These are phyloP conservation scores for Myodes glareolus DNA, from an alignment of 2,113 vertebrate species.

Conservation along the genomic window DNA sequence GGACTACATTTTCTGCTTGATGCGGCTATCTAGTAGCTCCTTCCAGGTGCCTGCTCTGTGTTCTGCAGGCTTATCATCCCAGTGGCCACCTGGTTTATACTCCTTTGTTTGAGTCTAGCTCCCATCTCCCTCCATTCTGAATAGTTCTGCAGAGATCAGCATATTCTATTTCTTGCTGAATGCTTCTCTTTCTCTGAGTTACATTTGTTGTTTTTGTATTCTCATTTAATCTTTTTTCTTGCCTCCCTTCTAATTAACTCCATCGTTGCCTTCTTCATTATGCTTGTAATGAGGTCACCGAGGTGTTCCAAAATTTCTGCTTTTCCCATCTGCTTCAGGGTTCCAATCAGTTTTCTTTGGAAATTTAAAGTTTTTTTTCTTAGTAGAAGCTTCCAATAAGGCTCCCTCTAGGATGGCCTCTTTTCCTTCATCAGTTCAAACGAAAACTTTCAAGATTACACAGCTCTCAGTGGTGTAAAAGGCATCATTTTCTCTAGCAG, in stretches of 20 bases:
- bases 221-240: constrained; percentile 79
- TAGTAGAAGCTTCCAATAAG: constrained; percentile 69
- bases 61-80: constrained; percentile 73
- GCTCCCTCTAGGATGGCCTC: constrained; percentile 68
- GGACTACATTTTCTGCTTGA: constrained; percentile 45
- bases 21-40: constrained; percentile 56
- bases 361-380: constrained; percentile 59
- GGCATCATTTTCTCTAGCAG: constrained; percentile 78
- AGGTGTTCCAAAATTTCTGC: constrained; percentile 75
- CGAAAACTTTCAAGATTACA: constrained; percentile 70
- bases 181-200: constrained; percentile 77
- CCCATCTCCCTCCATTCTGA: constrained; percentile 70
- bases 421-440: constrained; percentile 71
- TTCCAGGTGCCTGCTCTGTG: constrained; percentile 71
- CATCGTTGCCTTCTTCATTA: constrained; percentile 81
- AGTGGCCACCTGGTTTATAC: constrained; percentile 78
- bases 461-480: constrained; percentile 72
- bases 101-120: constrained; percentile 77
- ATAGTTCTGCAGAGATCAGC: constrained; percentile 81
- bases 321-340: constrained; percentile 77
- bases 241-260: constrained; percentile 80
- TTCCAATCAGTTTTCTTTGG: constrained; percentile 76
- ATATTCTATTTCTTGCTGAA: constrained; percentile 82
- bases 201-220: constrained; percentile 79
- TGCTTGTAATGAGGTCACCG: constrained; percentile 80